Evolutionary conservation across 2,888 invertebrate genomes (phyloP), one percentile per base, ranked within the genome.

Genomic region (Zaprionus bogoriensis): DNA sequence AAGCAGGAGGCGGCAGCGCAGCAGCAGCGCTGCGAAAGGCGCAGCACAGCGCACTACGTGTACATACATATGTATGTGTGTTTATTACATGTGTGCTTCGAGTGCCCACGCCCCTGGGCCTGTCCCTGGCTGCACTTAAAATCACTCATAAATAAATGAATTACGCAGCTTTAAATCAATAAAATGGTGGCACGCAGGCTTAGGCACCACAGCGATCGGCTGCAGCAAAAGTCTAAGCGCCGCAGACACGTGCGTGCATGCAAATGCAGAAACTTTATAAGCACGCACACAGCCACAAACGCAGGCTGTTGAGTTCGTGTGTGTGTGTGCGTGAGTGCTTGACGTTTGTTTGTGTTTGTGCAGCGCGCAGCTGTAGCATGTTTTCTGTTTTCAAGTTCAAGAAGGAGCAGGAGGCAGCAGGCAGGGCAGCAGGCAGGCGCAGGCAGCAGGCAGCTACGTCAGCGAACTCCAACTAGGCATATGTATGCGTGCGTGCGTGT

Each of bases 381-480:
- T 59, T 74, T 62, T 76, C 71, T 68, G 69, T 59, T 74, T 62
- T 76, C 71, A 74, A 70, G 73, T 77, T 69, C 66, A 66, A 19
- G 58, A 72, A 76, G 72, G 62, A 75, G 55, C 67, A 58, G 45
- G 30, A 28, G 39, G 41, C 42, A 20, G 27, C 22, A 3, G 27
- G 10, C 10, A 27, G 27, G 10, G 27, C 32, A 36, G 9, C 32
- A n/a, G n/a, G 32, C 32, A 36, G 32, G 14, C 17, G 19, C 23
- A 28, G 47, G 17, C 47, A 55, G 50, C 23, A 28, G 20, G 44
- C 38, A 10, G 27, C 64, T 57, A 66, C 67, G 52, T 72, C 67
- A 71, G 47, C 70, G 61, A 7, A 51, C 39, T 36, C 28, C 12
- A 57, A 41, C n/a, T 42, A n/a, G 12, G 12, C 14, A 42, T 42